Evolutionary conservation across 2,113 vertebrate genomes (phyloP).

Genomic region (Xenopus laevis): DNA sequence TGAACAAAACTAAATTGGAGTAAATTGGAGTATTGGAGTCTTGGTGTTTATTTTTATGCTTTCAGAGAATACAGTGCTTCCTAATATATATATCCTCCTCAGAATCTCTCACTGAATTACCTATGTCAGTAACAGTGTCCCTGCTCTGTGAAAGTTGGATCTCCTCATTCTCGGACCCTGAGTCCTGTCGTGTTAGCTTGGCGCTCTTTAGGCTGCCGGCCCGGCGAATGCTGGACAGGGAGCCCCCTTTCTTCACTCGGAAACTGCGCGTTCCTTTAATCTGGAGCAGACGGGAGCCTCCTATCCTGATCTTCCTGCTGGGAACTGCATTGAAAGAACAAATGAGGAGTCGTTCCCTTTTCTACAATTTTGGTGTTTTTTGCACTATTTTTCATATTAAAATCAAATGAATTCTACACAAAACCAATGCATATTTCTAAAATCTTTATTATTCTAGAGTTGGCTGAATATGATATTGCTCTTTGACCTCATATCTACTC

Average conservation of each 20-base stretch:
- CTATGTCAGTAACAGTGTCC: constrained; percentile 97
- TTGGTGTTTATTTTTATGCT: too few relatives aligned
- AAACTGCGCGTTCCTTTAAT: constrained; percentile 98
- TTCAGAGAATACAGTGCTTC: constrained; percentile 3
- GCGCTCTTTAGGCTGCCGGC: constrained; percentile 98
- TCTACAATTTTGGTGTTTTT: constrained; percentile 15
- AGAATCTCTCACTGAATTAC: constrained; percentile 74
- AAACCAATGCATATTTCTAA: neutral
- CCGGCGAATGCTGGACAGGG: constrained; percentile 91
- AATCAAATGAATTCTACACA: too few relatives aligned
- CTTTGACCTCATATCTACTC: neutral
- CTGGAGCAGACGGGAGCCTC: constrained; percentile 94
- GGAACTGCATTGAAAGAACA: constrained; percentile 86
- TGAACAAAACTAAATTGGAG: too few relatives aligned
- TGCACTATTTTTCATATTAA: neutral
- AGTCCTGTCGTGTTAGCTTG: constrained; percentile 96
- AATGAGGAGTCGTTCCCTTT: constrained; percentile 72
- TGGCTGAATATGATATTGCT: neutral
- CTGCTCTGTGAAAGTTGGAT: constrained; percentile 95
- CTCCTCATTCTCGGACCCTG: constrained; percentile 96
- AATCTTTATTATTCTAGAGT: neutral
- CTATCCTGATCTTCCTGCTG: constrained; percentile 91
- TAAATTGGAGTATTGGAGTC: too few relatives aligned
- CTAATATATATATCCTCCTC: constrained; percentile 54
- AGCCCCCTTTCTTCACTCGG: constrained; percentile 96